These are phyloP conservation scores for Desmodus rotundus DNA, from an alignment of 2,113 vertebrate species.

Conservation along the genomic window DNA sequence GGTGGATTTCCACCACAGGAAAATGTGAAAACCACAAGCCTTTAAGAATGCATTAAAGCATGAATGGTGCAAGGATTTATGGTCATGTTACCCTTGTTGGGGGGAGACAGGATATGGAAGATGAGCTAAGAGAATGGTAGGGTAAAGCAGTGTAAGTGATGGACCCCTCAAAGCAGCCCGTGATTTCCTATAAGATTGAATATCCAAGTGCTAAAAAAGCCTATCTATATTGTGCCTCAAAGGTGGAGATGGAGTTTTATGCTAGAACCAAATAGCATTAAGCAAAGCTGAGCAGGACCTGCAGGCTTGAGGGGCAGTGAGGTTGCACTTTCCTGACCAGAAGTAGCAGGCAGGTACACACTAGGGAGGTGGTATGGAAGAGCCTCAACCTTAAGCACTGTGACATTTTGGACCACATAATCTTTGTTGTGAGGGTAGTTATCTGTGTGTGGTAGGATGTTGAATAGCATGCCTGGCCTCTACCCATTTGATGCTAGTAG, in stretches of 20 bases:
- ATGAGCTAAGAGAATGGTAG: not conserved
- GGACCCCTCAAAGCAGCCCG: not conserved
- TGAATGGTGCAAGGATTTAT: not conserved
- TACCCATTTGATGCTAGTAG: not conserved
- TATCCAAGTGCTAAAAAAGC: not conserved
- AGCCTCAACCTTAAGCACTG: fast-evolving
- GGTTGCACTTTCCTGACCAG: not conserved
- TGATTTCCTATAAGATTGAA: not conserved
- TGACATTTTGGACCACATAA: fast-evolving
- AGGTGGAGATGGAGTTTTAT: not conserved
- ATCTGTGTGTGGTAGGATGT: not conserved
- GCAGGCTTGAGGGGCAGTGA: not conserved
- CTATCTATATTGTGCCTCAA: not conserved
- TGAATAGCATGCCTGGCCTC: not conserved
- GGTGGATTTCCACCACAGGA: not conserved
- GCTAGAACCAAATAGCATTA: not conserved
- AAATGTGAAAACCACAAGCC: not conserved
- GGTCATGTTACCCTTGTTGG: not conserved
- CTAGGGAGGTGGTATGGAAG: not conserved
- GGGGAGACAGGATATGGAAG: not conserved
- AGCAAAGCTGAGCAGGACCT: not conserved
- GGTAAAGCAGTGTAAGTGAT: not conserved
- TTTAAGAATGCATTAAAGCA: not conserved
- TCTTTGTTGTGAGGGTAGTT: not conserved
- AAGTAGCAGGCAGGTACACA: not conserved